These are phyloP conservation scores for Pteria penguin DNA, from an alignment of 2,888 invertebrate genomes.

Conservation along the genomic window DNA sequence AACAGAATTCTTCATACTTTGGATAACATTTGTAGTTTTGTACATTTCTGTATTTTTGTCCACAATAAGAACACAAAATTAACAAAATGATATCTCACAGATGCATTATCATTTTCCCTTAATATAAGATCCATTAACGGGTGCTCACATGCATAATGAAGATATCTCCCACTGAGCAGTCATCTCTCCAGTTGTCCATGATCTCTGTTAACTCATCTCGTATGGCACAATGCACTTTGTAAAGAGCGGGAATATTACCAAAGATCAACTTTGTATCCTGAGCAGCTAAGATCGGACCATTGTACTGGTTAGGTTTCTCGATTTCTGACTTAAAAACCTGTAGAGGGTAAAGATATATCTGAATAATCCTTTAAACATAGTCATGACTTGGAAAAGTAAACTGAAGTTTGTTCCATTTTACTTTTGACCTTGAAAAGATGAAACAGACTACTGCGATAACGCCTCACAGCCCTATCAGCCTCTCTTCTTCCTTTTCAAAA, in stretches of 20 bases:
- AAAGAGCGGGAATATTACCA: slow-evolving; percentile 95
- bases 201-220: slow-evolving; percentile 83
- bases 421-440: not conserved
- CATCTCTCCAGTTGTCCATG: slow-evolving; percentile 92
- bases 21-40: no score
- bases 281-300: slow-evolving; percentile 81
- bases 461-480: not conserved
- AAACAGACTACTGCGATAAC: not conserved
- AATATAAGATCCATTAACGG: no score
- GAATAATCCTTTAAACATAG: no score
- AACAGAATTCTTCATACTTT: no score
- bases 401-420: not conserved
- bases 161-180: slow-evolving; percentile 91
- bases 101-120: no score
- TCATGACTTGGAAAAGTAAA: not conserved
- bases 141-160: slow-evolving; percentile 89
- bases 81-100: no score
- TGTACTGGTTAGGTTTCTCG: slow-evolving; percentile 91
- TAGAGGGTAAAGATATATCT: no score
- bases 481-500: no score
- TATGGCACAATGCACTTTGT: slow-evolving; percentile 92
- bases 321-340: slow-evolving; percentile 96
- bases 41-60: no score
- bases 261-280: slow-evolving; percentile 97
- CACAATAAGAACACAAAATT: no score